These are phyloP conservation scores for Rhagophthalmus giganteus DNA, from an alignment of 2,888 invertebrate species.

Conservation along the genomic window DNA sequence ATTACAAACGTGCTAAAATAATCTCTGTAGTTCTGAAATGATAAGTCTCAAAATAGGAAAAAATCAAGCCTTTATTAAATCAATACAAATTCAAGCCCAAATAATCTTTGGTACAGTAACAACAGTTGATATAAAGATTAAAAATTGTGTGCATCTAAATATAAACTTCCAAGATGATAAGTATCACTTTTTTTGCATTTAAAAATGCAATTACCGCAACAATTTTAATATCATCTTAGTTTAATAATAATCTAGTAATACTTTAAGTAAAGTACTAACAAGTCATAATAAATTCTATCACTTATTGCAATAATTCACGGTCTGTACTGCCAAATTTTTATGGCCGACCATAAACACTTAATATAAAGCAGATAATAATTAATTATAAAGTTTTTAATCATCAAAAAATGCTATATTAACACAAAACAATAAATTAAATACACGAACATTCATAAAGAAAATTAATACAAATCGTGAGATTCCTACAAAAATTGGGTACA, in stretches of 20 bases:
- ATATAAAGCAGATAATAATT: constrained; percentile 1
- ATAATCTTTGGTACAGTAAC: constrained; percentile 11
- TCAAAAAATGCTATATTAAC: no score
- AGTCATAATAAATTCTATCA: constrained; percentile 4
- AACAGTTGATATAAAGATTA: constrained; percentile 8
- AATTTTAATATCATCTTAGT: constrained; percentile 1
- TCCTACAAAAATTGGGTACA: no score
- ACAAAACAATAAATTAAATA: no score
- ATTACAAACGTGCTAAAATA: no score
- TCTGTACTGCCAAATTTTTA: background rate
- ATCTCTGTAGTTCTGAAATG: no score
- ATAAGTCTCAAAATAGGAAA: no score
- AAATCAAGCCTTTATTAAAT: constrained; percentile 1
- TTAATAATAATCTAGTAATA: constrained; percentile 6
- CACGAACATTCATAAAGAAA: no score
- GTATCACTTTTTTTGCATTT: background rate
- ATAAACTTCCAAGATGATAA: constrained; percentile 3
- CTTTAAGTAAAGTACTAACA: background rate
- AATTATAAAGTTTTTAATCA: no score
- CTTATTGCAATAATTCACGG: constrained; percentile 6
- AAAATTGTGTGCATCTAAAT: constrained; percentile 6
- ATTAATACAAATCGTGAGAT: no score
- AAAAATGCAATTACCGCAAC: no score
- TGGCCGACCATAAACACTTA: background rate
- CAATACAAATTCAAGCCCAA: constrained; percentile 4